Percentiles rank a stretch among this genome's conserved stretches.
phyloP scores from a whole-genome alignment of 2,113 vertebrate genomes.

The Edolisoma coerulescens region DNA sequence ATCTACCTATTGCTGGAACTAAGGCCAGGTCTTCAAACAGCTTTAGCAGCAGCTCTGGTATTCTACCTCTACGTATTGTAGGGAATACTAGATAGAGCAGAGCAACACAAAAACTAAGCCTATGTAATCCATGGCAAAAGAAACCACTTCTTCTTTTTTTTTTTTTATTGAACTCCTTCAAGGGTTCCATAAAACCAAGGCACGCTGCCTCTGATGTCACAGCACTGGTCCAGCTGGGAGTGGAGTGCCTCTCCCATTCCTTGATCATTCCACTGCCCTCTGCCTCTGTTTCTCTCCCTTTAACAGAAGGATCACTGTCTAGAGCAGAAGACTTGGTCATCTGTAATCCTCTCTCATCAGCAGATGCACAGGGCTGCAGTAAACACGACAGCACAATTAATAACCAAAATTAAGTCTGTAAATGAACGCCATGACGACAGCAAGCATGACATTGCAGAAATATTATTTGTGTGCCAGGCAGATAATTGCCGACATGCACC shows the following conservation, averaged over 20 bases:
- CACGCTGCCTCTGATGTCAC: rapidly evolving
- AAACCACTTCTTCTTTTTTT: not conserved
- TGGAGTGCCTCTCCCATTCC: not conserved
- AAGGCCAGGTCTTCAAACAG: not conserved
- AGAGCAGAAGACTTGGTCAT: not conserved
- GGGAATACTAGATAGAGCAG: not conserved
- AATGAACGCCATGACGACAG: not conserved
- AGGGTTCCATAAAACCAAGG: not conserved
- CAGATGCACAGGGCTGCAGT: not conserved
- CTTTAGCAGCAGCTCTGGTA: not conserved
- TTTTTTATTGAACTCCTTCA: not conserved
- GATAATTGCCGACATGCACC: not conserved
- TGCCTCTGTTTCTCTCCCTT: not conserved
- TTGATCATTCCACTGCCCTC: not conserved
- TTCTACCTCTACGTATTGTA: not conserved
- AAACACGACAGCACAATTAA: not conserved
- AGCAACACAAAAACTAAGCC: not conserved
- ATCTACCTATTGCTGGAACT: not conserved
- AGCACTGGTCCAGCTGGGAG: not conserved
- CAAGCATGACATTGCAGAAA: not conserved
- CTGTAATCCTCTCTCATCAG: not conserved
- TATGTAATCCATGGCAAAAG: not conserved
- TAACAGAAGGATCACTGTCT: not conserved
- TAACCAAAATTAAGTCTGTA: not conserved
- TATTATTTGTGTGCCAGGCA: not conserved